Conservation (phyloP, 2,797 vertebrate species). For the Trematomus bernacchii region DNA sequence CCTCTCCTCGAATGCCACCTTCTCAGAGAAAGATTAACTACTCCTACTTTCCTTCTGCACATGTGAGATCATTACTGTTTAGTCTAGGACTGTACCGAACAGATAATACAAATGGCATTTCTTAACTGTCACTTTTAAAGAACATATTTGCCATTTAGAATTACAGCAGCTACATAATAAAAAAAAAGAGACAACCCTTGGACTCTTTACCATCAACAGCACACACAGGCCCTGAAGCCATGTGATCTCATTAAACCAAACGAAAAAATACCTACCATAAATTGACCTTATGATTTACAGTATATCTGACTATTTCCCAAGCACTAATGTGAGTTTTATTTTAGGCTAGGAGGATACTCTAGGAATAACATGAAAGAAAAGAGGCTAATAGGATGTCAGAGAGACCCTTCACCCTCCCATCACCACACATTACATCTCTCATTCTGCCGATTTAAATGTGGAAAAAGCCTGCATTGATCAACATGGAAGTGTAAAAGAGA, state of each 20-base stretch:
- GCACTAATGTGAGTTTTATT: neutral
- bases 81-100: neutral
- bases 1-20: neutral
- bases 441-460: neutral
- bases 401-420: neutral
- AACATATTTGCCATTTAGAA: neutral
- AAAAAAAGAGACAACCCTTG: neutral
- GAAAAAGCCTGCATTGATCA: neutral
- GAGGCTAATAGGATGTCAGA: conserved; percentile 12
- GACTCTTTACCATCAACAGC: neutral
- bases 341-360: neutral
- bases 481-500: conserved; percentile 6
- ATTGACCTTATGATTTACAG: conserved; percentile 3
- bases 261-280: conserved; percentile 32
- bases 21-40: conserved; percentile 13
- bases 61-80: neutral
- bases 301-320: conserved; percentile 27
- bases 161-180: neutral
- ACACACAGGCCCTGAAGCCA: neutral
- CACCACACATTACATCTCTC: neutral
- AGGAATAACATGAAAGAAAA: neutral
- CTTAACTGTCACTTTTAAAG: neutral
- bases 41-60: neutral
- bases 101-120: neutral
- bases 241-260: conserved; percentile 31